Evolutionary conservation across 92 coral and sea anemone genomes (phyloP), one percentile per base, ranked within the genome.

Genomic region (Porites divaricata): DNA sequence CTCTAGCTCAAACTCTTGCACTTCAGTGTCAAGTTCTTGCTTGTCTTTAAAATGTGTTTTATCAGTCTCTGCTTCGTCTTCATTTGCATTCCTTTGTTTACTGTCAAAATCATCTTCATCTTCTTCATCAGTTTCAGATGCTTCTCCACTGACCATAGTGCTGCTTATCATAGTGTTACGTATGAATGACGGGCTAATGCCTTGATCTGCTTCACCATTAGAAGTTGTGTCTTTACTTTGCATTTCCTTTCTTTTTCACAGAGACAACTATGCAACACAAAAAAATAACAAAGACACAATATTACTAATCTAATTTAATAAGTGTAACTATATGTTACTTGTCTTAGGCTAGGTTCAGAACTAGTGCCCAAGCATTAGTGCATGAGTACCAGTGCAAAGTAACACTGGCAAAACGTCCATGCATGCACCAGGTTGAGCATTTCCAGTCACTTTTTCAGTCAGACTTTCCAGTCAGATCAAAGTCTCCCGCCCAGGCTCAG

Each of bases 61-160:
- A 1, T 74, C 85, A 17, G n/a, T 50, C 10, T 63, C 91, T 6
- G 51, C 69, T 25, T 79, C 76, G 16, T 87, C 82, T 6, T 69
- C 51, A 17, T 66, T 79, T 9, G 69, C 70, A 68, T 66, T 84
- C 9, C 54, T 76, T 72, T 54, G 67, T 67, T 48, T 83, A 6
- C 53, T 19, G 0, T 9, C 72, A 6, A 28, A 81, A 49, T 87
- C 94, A 16, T 81, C 95, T 3, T 91, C 97, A 52, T 94, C 98
- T 69, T 94, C 98, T 9, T 94, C 98, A 68, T 94, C 98, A 76
- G 98, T 94, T 80, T 94, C 98, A 19, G 98, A 94, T 57, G 98
- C 98, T 85, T 94, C 98, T 16, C 98, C 98, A 28, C 96, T 93
- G 56, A 94, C 98, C 98, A 94, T 94, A 2, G 98, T 94, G 74